These are phyloP conservation scores for Ethmia dodecea DNA, from an alignment of 2,888 invertebrate species.

Conservation along the genomic window DNA sequence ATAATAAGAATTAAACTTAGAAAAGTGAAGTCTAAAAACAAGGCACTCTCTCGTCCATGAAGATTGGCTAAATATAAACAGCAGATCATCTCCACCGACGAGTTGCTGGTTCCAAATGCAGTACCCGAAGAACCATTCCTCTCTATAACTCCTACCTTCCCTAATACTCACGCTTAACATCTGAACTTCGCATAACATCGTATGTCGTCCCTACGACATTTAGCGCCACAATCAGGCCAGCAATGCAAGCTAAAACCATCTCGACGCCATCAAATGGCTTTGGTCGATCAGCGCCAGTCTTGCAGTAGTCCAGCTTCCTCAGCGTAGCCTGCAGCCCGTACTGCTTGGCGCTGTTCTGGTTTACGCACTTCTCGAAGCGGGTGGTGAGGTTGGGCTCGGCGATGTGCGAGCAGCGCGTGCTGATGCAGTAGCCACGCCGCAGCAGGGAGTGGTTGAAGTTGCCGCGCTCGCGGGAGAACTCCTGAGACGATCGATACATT, in stretches of 20 bases:
- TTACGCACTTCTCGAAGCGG: not conserved
- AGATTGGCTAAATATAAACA: too few species aligned
- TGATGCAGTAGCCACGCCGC: slow-evolving; percentile 57
- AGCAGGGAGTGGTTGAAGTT: slow-evolving; percentile 49
- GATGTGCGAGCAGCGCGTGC: slow-evolving; percentile 37
- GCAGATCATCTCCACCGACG: too few species aligned
- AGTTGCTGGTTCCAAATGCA: too few species aligned
- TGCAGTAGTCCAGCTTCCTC: not conserved
- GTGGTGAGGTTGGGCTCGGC: not conserved
- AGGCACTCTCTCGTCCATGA: too few species aligned
- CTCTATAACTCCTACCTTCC: too few species aligned
- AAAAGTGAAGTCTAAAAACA: too few species aligned
- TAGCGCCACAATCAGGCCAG: not conserved
- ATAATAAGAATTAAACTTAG: too few species aligned
- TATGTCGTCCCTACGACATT: not conserved
- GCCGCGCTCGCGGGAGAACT: slow-evolving; percentile 30
- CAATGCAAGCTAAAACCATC: not conserved
- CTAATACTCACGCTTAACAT: not conserved
- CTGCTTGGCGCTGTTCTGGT: not conserved
- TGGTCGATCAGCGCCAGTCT: not conserved
- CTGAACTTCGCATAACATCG: not conserved
- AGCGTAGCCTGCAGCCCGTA: not conserved
- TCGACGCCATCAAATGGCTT: not conserved
- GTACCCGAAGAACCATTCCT: too few species aligned
- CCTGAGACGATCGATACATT: too few species aligned